Evolutionary conservation across 2,888 invertebrate genomes (phyloP).

Genomic region (Nephrocerus scutellatus): DNA sequence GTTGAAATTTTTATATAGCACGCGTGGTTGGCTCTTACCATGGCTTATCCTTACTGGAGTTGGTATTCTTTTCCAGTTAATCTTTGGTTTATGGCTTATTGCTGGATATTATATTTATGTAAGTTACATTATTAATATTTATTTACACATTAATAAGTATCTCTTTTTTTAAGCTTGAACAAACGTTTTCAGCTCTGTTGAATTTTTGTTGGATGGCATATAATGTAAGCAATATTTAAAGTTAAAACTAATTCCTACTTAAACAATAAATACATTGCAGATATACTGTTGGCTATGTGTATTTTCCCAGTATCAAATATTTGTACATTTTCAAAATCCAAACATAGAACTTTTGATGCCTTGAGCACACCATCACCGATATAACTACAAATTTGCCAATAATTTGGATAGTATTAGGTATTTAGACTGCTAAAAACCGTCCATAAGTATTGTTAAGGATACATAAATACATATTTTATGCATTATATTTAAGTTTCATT

Average conservation of each 20-base stretch:
- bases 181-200: constrained; percentile 67
- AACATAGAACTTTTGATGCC: constrained; percentile 66
- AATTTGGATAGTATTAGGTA: too few relatives aligned
- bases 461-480: too few relatives aligned
- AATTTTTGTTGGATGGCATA: constrained; percentile 79
- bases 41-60: constrained; percentile 67
- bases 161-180: constrained; percentile 59
- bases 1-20: constrained; percentile 59
- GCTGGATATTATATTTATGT: constrained; percentile 90
- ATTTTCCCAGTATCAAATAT: constrained; percentile 75
- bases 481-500: too few relatives aligned
- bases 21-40: constrained; percentile 74
- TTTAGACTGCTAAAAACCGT: too few relatives aligned
- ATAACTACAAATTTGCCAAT: too few relatives aligned
- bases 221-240: constrained; percentile 59
- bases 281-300: constrained; percentile 83
- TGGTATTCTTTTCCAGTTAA: constrained; percentile 65
- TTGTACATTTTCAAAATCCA: constrained; percentile 74
- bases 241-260: neutral
- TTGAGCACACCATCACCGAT: constrained; percentile 20
- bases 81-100: constrained; percentile 77
- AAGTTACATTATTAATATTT: constrained; percentile 45
- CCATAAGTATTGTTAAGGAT: too few relatives aligned
- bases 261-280: constrained; percentile 50
- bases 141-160: constrained; percentile 3